These are phyloP conservation scores for Junonia oenone DNA, from an alignment of 2,888 invertebrate genomes.

Conservation along the genomic window DNA sequence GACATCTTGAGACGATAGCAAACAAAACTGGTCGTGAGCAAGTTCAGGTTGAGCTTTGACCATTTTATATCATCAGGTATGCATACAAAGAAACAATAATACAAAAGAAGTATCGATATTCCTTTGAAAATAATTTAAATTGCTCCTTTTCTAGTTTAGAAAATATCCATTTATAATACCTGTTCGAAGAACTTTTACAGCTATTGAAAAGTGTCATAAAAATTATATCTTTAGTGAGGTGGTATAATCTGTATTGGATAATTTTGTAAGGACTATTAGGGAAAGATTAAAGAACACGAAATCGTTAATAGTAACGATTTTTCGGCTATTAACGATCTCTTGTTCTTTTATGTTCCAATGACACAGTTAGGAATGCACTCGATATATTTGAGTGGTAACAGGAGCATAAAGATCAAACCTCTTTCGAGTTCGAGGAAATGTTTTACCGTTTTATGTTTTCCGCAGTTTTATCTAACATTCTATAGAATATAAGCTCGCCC, in stretches of 20 bases:
- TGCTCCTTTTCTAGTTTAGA: background rate
- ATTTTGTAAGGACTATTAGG: background rate
- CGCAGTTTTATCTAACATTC: constrained; percentile 24
- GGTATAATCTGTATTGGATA: background rate
- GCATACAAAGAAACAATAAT: constrained; percentile 10
- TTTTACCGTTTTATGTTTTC: constrained; percentile 24
- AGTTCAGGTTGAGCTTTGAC: constrained; percentile 13
- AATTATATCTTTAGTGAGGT: background rate
- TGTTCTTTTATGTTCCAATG: constrained; percentile 10
- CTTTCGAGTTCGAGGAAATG: constrained; percentile 18
- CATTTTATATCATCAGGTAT: constrained; percentile 19
- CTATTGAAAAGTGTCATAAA: background rate
- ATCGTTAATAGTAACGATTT: no score
- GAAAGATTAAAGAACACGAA: background rate
- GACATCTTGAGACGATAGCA: constrained; percentile 36
- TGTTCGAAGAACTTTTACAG: no score
- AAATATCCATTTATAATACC: background rate
- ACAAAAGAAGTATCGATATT: constrained; percentile 2
- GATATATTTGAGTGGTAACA: constrained; percentile 16
- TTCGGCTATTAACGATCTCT: no score
- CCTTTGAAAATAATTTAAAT: constrained; percentile 5
- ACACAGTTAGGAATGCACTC: constrained; percentile 4
- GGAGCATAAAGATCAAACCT: constrained; percentile 19
- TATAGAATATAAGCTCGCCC: constrained; percentile 27
- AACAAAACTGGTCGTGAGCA: constrained; percentile 26